Percentiles rank a stretch among this genome's conserved stretches.
Evolutionary conservation across 2,113 vertebrate species (phyloP).

Genomic region (Pangasianodon gigas): DNA sequence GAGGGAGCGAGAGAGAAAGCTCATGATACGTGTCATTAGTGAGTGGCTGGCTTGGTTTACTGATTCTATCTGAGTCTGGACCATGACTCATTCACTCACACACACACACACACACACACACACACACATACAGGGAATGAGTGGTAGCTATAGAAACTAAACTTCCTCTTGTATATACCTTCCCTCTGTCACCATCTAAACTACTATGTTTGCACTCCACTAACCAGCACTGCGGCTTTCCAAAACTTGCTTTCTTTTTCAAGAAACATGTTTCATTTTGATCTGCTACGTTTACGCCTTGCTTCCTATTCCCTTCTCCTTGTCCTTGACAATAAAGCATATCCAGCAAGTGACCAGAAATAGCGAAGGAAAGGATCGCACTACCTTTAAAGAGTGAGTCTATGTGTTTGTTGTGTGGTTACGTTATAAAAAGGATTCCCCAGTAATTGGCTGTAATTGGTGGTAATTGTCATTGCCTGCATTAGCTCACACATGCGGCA

Average conservation of each 20-base stretch:
- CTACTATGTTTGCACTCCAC: neutral
- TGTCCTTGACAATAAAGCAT: conserved; percentile 32
- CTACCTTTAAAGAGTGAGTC: neutral
- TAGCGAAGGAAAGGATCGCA: neutral
- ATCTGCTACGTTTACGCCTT: neutral
- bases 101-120: conserved; percentile 34
- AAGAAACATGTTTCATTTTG: neutral
- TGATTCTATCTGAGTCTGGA: conserved; percentile 43
- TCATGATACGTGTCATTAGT: conserved; percentile 45
- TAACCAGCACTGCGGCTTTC: neutral
- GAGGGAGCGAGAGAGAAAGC: conserved; percentile 20
- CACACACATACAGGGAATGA: conserved; percentile 8
- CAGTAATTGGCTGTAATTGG: conserved; percentile 41
- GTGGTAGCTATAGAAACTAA: conserved; percentile 25
- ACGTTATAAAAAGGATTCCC: conserved; percentile 44
- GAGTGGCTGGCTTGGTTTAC: conserved; percentile 38
- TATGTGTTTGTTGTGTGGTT: conserved; percentile 28
- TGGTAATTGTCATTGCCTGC: conserved; percentile 36
- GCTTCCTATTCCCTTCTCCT: neutral
- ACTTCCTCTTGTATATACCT: conserved; percentile 11
- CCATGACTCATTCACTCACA: conserved; percentile 25
- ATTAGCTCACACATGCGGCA: conserved; percentile 44
- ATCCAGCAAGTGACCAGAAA: neutral
- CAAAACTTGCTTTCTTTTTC: neutral
- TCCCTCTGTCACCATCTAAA: conserved; percentile 11